These are phyloP conservation scores for Standfussiana lucernea DNA, from an alignment of 2,888 invertebrate species.

Conservation along the genomic window DNA sequence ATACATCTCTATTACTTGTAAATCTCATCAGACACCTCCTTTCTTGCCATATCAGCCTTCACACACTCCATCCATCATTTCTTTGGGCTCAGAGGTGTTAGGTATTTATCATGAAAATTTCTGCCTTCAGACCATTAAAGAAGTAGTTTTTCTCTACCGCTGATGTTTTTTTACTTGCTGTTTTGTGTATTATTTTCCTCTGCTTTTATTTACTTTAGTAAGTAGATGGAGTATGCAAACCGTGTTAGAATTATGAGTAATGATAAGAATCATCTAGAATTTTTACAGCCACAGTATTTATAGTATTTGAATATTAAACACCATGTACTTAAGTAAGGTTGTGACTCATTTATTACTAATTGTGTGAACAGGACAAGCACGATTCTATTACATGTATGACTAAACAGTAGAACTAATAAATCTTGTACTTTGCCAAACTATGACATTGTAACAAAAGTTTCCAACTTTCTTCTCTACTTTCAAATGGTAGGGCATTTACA, in stretches of 20 bases:
- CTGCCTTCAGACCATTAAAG: not conserved
- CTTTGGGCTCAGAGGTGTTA: too few species aligned
- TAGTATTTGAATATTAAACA: not conserved
- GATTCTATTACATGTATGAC: conserved; percentile 38
- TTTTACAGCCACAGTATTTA: not conserved
- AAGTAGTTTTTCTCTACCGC: not conserved
- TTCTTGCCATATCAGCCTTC: too few species aligned
- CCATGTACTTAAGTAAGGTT: not conserved
- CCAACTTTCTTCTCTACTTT: conserved; percentile 32
- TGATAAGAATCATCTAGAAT: not conserved
- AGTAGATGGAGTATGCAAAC: not conserved
- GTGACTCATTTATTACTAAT: conserved; percentile 53
- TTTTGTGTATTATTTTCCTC: not conserved
- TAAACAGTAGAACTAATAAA: conserved; percentile 28
- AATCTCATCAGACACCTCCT: too few species aligned
- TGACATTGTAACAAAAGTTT: conserved; percentile 34
- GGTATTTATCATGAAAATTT: not conserved
- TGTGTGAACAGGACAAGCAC: conserved; percentile 37
- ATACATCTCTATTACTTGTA: too few species aligned
- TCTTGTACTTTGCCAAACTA: conserved; percentile 16
- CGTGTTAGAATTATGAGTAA: conserved; percentile 9
- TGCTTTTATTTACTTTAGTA: not conserved
- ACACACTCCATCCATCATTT: too few species aligned
- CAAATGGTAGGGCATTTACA: conserved; percentile 3
- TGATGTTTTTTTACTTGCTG: not conserved